Evolutionary conservation across 1,140 invertebrate species (phyloP).

Genomic region (Sinonovacula constricta): DNA sequence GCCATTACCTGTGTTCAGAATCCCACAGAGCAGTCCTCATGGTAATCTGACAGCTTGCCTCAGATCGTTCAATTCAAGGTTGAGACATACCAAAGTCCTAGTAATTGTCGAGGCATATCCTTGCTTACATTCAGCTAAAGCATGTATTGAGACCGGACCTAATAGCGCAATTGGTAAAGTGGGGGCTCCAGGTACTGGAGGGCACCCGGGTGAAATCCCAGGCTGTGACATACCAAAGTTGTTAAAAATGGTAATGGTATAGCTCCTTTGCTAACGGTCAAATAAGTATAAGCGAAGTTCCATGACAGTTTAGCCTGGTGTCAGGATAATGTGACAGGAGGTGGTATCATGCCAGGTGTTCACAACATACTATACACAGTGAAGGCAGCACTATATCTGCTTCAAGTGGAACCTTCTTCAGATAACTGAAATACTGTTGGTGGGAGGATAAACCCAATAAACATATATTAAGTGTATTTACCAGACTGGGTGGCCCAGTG

Average conservation of each 20-base stretch:
- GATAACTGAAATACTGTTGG: neutral
- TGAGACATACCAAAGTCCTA: too few relatives aligned
- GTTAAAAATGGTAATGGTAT: neutral
- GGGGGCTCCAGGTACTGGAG: too few relatives aligned
- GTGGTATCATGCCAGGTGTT: neutral
- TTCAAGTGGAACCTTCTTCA: neutral
- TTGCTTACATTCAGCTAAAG: too few relatives aligned
- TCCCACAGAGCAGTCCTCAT: neutral
- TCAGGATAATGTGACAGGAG: neutral
- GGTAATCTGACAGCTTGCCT: neutral
- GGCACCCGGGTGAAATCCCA: too few relatives aligned
- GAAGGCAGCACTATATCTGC: neutral
- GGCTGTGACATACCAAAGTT: too few relatives aligned
- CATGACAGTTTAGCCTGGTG: neutral
- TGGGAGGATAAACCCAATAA: neutral
- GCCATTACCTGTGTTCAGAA: too few relatives aligned
- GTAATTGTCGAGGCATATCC: too few relatives aligned
- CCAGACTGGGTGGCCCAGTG: too few relatives aligned
- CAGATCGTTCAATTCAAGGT: neutral
- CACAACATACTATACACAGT: too few relatives aligned
- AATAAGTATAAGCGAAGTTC: neutral
- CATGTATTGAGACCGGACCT: too few relatives aligned
- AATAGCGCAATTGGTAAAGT: too few relatives aligned
- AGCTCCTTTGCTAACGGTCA: neutral
- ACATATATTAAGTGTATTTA: too few relatives aligned